Base-by-base conservation (phyloP, 2,113 vertebrate species). In the Ivindomyrus marchei region DNA sequence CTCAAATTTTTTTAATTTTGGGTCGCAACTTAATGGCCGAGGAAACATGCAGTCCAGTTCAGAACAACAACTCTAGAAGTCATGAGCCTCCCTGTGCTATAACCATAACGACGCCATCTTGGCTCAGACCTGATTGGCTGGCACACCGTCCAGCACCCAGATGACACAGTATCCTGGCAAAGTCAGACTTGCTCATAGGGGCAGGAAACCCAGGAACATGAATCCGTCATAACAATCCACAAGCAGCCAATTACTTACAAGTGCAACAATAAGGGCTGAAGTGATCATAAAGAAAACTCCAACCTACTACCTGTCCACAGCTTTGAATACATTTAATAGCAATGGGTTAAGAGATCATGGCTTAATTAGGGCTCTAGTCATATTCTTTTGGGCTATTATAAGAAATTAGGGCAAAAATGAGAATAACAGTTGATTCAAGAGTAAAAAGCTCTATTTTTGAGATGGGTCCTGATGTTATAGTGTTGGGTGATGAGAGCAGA, bases 21-120 rank as follows among this genome's bases (percentile, higher is more conserved):
- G 91, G 89, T 21, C 89, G 90, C 92, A 88, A 91, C 90, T 50
- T n/a, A 66, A 66, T 9, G 62, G 7, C n/a, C 8, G 7, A 27
- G 24, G 6, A 10, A 21, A 56, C 0, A 4, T 52, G 50, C 49
- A 50, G 49, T 3, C 17, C 52, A 19, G 52, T 56, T 56, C 52
- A 5, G 19, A 56, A 56, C 52, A 19, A 56, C 52, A 19, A 56
- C 62, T 66, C 62, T n/a, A 66, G n/a, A 66, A 66, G 62, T 66
- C 9, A 66, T 10, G n/a, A 66, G 62, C 58, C 19, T 62, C n/a
- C 21, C 62, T 10, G 2, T n/a, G 62, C n/a, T 24, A 27, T 27
- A n/a, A 11, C 62, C 21, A 66, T 11, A 66, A 9, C 21, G 62
- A 66, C 8, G 7, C 19, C 24, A 2, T 8, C 58, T 27, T 62